Evolutionary conservation across 2,797 vertebrate genomes (phyloP), one percentile per base, ranked within the genome.

Genomic region (Crax fasciolata): DNA sequence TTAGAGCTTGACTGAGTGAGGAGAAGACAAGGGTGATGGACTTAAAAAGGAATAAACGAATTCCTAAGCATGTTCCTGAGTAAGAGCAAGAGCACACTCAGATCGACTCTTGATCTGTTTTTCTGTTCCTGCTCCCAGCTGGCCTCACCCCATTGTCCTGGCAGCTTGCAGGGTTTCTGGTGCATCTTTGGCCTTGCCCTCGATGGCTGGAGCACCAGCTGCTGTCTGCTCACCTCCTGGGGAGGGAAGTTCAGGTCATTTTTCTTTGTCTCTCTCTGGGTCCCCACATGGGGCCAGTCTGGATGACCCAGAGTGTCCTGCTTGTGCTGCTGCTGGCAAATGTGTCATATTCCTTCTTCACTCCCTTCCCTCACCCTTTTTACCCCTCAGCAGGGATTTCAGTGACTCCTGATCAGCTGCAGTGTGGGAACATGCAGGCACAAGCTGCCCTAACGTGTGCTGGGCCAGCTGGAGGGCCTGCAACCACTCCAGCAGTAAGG

Each of bases 341-440:
- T 9, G 4, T 3, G 3, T 35, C 18, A 1, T 12, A 1, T 41
- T 71, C 48, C 49, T 65, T 5, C 67, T 35, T 43, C 19, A 1
- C 12, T 41, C 27, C 21, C 38, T 52, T 38, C 19, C 18, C 18
- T 83, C 35, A 3, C 20, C 18, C 6, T 41, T 89, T 55, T 81
- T 16, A 11, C 14, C 51, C 49, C 16, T 82, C 1, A 0, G 14
- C 46, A 28, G 21, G 38, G n/a, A 75, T 25, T 20, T 12, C 25
- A 1, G 1, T n/a, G 55, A 19, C 23, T 63, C 23, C 59, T 1
- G 1, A 46, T 0, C 24, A 1, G 41, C 5, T 27, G 43, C 11
- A 0, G 25, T 1, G 3, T 1, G 4, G 84, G 35, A 55, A 21
- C 0, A 0, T 13, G 13, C 10, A 21, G 54, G 8, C 17, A 11